phyloP scores from a whole-genome alignment of 2,888 invertebrate genomes.

The Chrysomela aeneicollis region DNA sequence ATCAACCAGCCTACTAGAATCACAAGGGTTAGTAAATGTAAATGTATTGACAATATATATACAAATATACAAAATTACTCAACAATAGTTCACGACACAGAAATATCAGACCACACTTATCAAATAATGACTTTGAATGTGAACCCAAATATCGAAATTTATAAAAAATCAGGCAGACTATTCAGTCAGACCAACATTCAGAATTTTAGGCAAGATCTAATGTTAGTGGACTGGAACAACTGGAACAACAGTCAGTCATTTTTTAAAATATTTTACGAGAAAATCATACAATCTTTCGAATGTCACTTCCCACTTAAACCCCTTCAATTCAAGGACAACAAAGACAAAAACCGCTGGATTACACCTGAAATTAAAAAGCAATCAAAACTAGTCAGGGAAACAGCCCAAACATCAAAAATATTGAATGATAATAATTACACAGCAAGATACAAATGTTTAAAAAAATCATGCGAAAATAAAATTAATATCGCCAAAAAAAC shows the following conservation, averaged over 20 bases:
- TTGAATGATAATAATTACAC: no score
- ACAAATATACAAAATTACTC: not conserved
- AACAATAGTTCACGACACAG: not conserved
- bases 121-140: not conserved
- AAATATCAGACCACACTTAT: conserved; percentile 1
- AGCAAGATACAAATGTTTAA: no score
- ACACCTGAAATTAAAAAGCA: conserved; percentile 5
- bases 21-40: no score
- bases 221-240: not conserved
- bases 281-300: not conserved
- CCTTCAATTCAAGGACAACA: not conserved
- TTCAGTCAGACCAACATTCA: not conserved
- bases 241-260: not conserved
- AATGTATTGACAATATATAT: no score
- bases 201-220: not conserved
- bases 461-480: no score
- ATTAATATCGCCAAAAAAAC: no score
- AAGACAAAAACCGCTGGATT: not conserved
- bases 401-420: not conserved
- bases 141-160: not conserved
- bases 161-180: not conserved
- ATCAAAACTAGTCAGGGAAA: conserved; percentile 12
- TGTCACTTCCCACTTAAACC: not conserved
- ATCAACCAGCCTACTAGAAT: no score
- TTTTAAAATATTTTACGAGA: not conserved